phyloP scores from a whole-genome alignment of 2,797 vertebrate genomes.

The Xenops minutus region DNA sequence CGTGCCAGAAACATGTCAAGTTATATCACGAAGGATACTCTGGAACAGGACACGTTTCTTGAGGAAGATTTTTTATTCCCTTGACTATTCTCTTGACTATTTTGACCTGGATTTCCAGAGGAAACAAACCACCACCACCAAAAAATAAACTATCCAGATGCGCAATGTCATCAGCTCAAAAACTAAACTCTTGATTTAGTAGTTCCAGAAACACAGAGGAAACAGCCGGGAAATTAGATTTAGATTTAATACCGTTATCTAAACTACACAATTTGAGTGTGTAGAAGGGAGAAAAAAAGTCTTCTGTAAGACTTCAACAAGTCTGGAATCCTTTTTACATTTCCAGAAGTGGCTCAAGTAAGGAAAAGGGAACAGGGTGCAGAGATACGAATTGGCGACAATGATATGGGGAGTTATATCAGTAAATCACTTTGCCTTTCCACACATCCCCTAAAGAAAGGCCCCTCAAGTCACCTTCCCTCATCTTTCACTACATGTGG shows the following conservation, averaged over 20 bases:
- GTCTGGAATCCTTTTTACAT: background rate
- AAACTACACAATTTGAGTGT: background rate
- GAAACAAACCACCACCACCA: background rate
- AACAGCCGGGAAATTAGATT: background rate
- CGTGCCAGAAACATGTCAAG: conserved; percentile 18
- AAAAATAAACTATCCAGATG: background rate
- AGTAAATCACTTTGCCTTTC: background rate
- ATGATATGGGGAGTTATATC: background rate
- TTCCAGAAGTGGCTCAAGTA: background rate
- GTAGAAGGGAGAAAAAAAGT: background rate
- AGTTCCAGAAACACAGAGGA: background rate
- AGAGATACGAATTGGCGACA: accelerated
- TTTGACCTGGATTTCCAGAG: conserved; percentile 17
- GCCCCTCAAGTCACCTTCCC: background rate
- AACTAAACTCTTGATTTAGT: background rate
- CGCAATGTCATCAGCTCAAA: background rate
- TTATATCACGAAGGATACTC: background rate
- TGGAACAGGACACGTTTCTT: background rate
- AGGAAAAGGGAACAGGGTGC: background rate
- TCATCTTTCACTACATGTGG: background rate
- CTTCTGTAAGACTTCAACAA: background rate
- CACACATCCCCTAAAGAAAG: background rate
- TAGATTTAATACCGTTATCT: background rate
- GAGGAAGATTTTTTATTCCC: background rate
- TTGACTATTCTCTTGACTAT: background rate